Percentiles rank a stretch among this genome's conserved stretches.
Evolutionary conservation across 1,140 invertebrate genomes (phyloP).

Genomic region (Homalodisca vitripennis): DNA sequence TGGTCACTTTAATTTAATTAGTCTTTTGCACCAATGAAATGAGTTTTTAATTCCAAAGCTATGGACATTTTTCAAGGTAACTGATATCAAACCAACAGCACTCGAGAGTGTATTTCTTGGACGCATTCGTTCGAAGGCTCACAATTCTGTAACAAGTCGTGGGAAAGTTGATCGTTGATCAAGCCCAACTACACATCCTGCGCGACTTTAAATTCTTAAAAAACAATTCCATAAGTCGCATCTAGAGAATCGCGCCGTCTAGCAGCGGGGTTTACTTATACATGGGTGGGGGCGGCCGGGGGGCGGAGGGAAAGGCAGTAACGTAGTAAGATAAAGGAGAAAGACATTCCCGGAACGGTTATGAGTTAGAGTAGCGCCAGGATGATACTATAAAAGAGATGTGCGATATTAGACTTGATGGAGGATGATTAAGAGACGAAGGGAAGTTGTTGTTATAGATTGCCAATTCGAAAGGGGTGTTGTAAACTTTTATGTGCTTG

Average conservation of each 20-base stretch:
- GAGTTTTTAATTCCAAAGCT: too few species aligned
- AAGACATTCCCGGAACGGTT: constrained; percentile 27
- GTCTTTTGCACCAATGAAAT: too few species aligned
- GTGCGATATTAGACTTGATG: constrained; percentile 29
- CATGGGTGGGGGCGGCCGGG: constrained; percentile 19
- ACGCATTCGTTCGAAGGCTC: too few species aligned
- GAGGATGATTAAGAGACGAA: constrained; percentile 31
- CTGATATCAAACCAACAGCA: too few species aligned
- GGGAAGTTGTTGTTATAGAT: constrained; percentile 33
- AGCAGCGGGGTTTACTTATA: constrained; percentile 14
- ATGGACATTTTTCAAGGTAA: too few species aligned
- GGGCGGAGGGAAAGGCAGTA: constrained; percentile 4
- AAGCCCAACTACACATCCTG: too few species aligned
- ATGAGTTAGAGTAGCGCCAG: constrained; percentile 3
- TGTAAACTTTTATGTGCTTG: constrained; percentile 36
- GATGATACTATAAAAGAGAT: constrained; percentile 29
- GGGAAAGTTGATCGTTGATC: too few species aligned
- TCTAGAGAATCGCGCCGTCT: background rate
- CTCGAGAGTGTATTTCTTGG: too few species aligned
- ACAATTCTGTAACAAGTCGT: too few species aligned
- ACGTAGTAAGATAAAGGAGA: constrained; percentile 25
- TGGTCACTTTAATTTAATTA: too few species aligned
- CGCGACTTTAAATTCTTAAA: background rate
- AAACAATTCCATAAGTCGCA: constrained; percentile 2
- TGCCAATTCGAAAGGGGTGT: constrained; percentile 31